These are phyloP conservation scores for Solenopsis invicta DNA, from an alignment of 1,140 invertebrate genomes.

Conservation along the genomic window DNA sequence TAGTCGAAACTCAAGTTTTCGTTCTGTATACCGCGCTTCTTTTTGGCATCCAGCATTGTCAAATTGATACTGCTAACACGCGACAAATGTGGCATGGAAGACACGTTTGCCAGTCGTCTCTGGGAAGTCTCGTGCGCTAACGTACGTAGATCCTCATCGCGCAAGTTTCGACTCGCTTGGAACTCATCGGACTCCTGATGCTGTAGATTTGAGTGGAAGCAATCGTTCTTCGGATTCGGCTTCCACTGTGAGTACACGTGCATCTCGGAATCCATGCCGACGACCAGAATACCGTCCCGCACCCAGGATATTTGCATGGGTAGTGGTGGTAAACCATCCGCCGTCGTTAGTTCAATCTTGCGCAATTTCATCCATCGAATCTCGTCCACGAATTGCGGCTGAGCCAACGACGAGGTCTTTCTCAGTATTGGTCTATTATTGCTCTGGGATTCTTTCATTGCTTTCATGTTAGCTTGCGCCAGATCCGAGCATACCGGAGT, in stretches of 20 bases:
- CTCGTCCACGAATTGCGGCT: slow-evolving; percentile 94
- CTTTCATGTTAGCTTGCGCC: slow-evolving; percentile 96
- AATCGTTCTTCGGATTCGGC: slow-evolving; percentile 89
- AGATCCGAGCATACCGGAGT: slow-evolving; percentile 95
- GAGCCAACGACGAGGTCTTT: slow-evolving; percentile 95
- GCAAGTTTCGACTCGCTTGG: slow-evolving; percentile 91
- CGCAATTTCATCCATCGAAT: slow-evolving; percentile 98
- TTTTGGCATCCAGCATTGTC: slow-evolving; percentile 92
- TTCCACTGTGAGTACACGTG: slow-evolving; percentile 99
- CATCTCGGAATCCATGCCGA: slow-evolving; percentile 99
- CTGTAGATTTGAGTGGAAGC: slow-evolving; percentile 83
- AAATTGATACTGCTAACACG: slow-evolving; percentile 94
- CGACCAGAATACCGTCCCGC: slow-evolving; percentile 98
- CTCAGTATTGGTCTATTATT: slow-evolving; percentile 93
- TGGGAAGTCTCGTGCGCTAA: slow-evolving; percentile 91
- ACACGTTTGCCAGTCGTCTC: slow-evolving; percentile 90
- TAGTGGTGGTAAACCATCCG: slow-evolving; percentile 97
- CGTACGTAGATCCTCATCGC: slow-evolving; percentile 93
- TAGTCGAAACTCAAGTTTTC: slow-evolving; percentile 89
- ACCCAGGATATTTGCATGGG: slow-evolving; percentile 99
- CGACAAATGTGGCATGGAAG: slow-evolving; percentile 93
- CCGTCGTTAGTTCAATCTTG: slow-evolving; percentile 96
- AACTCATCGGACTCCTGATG: slow-evolving; percentile 89
- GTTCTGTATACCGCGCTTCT: slow-evolving; percentile 89
- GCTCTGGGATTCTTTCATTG: slow-evolving; percentile 93